Evolutionary conservation across 2,113 vertebrate genomes (phyloP).

Genomic region (Apeltes quadracus): DNA sequence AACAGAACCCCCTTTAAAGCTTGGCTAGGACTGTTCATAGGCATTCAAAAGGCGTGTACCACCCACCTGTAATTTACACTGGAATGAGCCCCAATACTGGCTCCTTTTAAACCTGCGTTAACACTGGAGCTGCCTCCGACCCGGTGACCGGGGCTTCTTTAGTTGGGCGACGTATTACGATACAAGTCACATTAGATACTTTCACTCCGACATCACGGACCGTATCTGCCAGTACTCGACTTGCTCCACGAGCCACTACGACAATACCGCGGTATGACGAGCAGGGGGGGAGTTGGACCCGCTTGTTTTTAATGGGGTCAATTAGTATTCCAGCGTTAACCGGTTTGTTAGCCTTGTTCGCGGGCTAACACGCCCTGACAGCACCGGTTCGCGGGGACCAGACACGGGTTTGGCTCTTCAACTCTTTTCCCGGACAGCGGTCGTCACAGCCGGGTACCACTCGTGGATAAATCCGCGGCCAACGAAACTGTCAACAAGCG

Average conservation of each 20-base stretch:
- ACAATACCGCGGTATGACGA: not conserved
- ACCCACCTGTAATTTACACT: not conserved
- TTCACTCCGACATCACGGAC: not conserved
- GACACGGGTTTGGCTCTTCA: constrained; percentile 1
- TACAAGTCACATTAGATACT: not conserved
- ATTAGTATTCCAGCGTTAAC: not conserved
- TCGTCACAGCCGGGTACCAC: not conserved
- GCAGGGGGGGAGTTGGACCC: not conserved
- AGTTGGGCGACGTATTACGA: not conserved
- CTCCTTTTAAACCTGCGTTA: not conserved
- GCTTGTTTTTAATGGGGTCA: not conserved
- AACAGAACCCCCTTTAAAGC: too few relatives aligned
- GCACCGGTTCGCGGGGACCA: not conserved
- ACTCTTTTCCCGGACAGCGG: not conserved
- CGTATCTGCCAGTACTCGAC: not conserved
- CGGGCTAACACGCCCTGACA: not conserved
- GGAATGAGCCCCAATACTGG: not conserved
- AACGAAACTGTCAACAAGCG: not conserved
- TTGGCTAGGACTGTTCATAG: not conserved
- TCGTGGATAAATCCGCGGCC: not conserved
- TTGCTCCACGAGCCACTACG: not conserved
- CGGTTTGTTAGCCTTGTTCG: not conserved
- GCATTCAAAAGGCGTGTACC: not conserved
- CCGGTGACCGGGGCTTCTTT: not conserved
- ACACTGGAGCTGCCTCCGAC: not conserved